Percentiles rank a stretch among this genome's conserved stretches.
phyloP scores from a whole-genome alignment of 2,797 vertebrate species.

The Merluccius polli region DNA sequence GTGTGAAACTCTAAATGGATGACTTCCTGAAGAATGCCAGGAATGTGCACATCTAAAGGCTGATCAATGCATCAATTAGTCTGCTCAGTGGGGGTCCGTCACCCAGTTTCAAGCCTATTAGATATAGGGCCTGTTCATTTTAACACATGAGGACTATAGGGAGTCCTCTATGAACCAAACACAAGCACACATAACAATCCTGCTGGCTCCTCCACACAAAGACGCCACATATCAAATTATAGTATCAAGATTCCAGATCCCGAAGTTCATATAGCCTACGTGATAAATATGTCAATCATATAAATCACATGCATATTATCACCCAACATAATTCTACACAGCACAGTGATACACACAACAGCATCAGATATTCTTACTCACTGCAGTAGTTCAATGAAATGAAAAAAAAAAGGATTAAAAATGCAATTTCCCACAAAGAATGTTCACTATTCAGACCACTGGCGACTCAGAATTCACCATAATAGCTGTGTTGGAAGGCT shows the following conservation, averaged over 20 bases:
- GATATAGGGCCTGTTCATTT: slow-evolving; percentile 5
- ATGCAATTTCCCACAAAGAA: not conserved
- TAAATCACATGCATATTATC: not conserved
- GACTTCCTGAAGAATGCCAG: slow-evolving; percentile 65
- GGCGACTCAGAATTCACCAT: slow-evolving; percentile 3
- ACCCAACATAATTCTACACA: not conserved
- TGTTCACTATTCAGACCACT: slow-evolving; percentile 3
- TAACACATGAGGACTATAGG: slow-evolving; percentile 21
- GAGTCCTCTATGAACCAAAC: not conserved
- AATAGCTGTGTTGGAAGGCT: not conserved
- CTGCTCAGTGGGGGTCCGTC: slow-evolving; percentile 37
- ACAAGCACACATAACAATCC: not conserved
- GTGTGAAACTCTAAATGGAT: slow-evolving; percentile 68
- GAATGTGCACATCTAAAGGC: slow-evolving; percentile 68
- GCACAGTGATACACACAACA: not conserved
- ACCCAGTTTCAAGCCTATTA: slow-evolving; percentile 29
- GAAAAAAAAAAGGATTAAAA: not conserved
- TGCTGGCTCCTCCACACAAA: not conserved
- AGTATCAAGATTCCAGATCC: not conserved
- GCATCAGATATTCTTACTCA: not conserved
- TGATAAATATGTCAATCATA: not conserved
- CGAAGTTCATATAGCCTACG: not conserved
- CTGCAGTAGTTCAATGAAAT: not conserved
- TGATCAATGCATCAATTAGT: slow-evolving; percentile 69
- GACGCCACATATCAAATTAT: not conserved